These are phyloP conservation scores for Nycteola revayana DNA, from an alignment of 2,888 invertebrate species.

Conservation along the genomic window DNA sequence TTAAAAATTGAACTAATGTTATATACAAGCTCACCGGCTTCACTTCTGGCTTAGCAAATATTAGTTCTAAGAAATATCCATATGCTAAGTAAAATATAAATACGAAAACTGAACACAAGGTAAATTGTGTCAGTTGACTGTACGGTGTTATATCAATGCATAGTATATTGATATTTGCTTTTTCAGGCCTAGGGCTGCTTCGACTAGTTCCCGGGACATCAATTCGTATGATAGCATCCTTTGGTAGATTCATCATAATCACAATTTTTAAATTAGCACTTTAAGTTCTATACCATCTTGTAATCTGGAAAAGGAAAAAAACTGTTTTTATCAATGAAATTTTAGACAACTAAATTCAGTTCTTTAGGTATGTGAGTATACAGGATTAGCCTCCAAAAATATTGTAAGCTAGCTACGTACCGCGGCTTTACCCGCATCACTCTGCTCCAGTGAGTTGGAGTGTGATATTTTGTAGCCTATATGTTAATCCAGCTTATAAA, in stretches of 20 bases:
- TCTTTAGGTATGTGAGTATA: too few species aligned
- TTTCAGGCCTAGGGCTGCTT: slow-evolving; percentile 31
- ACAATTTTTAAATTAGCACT: slow-evolving; percentile 4
- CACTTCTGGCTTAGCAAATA: slow-evolving; percentile 95
- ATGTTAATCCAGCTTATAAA: too few species aligned
- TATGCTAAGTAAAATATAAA: slow-evolving; percentile 94
- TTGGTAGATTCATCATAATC: slow-evolving; percentile 40
- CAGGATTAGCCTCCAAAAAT: too few species aligned
- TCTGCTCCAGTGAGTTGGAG: too few species aligned
- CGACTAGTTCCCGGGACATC: slow-evolving; percentile 37
- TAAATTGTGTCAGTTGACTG: slow-evolving; percentile 86
- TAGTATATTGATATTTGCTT: slow-evolving; percentile 83
- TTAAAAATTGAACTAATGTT: slow-evolving; percentile 94
- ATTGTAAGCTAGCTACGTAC: too few species aligned
- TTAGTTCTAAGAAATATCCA: slow-evolving; percentile 95
- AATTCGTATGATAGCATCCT: slow-evolving; percentile 63
- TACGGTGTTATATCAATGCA: slow-evolving; percentile 88
- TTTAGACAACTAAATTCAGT: too few species aligned
- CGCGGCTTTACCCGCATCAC: too few species aligned
- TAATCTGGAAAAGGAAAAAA: too few species aligned
- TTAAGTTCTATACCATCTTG: too few species aligned
- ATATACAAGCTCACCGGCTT: slow-evolving; percentile 95
- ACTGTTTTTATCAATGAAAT: too few species aligned
- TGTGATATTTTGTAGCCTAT: too few species aligned
- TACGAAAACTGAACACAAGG: slow-evolving; percentile 89